Percentiles rank a stretch among this genome's conserved stretches.
Conservation (phyloP, 2,113 vertebrate species). For the Chloropsis hardwickii region DNA sequence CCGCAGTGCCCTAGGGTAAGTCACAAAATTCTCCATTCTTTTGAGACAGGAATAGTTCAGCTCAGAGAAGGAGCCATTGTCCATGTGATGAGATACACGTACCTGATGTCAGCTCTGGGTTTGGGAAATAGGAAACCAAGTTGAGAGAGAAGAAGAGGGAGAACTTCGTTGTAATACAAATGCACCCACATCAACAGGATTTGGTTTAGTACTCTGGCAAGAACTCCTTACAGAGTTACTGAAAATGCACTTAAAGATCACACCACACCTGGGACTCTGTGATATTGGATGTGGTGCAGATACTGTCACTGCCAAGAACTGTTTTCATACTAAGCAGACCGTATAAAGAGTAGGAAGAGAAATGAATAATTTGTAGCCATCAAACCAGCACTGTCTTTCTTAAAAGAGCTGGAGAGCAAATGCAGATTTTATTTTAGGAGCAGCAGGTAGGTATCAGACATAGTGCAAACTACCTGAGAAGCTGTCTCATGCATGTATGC, state of each 20-base stretch:
- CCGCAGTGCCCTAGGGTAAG: background rate
- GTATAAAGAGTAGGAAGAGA: background rate
- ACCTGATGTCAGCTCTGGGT: background rate
- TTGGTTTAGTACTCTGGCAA: background rate
- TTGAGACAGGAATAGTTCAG: background rate
- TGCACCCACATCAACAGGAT: background rate
- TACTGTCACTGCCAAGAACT: background rate
- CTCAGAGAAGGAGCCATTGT: background rate
- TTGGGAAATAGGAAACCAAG: background rate
- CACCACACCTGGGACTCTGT: background rate
- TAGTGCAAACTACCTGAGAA: background rate
- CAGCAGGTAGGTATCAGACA: background rate
- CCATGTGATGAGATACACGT: background rate
- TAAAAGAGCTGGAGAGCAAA: background rate
- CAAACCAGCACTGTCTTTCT: background rate
- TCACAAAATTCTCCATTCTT: constrained; percentile 25
- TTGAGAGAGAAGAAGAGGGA: background rate
- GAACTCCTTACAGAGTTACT: background rate
- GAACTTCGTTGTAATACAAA: background rate
- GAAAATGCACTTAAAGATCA: background rate
- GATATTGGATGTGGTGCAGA: background rate
- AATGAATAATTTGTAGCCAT: background rate
- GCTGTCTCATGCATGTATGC: background rate
- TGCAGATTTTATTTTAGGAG: background rate
- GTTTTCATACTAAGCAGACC: background rate